These are phyloP conservation scores for Pristionchus japonicus DNA, from an alignment of 2,888 invertebrate genomes.

Conservation along the genomic window DNA sequence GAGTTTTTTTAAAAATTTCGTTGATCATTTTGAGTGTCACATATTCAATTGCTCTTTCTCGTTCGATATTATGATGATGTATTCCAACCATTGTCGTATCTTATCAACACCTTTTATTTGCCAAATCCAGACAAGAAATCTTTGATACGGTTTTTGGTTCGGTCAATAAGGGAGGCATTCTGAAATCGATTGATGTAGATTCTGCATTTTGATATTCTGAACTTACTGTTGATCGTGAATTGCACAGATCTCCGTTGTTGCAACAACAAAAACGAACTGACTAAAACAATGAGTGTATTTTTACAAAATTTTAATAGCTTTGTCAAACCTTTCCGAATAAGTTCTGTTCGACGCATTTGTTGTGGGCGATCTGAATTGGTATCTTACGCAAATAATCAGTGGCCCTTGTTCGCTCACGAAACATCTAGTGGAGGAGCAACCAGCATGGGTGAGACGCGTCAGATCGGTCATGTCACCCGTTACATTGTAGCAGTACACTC, in stretches of 20 bases:
- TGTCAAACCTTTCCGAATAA: slow-evolving; percentile 23
- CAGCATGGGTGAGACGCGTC: slow-evolving; percentile 10
- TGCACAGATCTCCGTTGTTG: slow-evolving; percentile 45
- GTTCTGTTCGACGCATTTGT: slow-evolving; percentile 42
- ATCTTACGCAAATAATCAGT: background rate
- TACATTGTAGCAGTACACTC: slow-evolving; percentile 46
- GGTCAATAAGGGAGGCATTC: slow-evolving; percentile 25
- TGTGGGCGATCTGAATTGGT: slow-evolving; percentile 31
- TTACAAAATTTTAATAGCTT: background rate
- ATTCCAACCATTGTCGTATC: no score
- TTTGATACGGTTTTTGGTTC: slow-evolving; percentile 25
- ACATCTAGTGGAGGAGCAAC: slow-evolving; percentile 38
- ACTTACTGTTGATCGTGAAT: slow-evolving; percentile 38
- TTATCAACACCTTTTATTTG: no score
- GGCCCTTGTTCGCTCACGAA: background rate
- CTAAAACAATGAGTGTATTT: background rate
- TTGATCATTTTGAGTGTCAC: no score
- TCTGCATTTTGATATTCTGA: background rate
- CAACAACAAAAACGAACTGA: slow-evolving; percentile 42
- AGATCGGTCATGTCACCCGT: slow-evolving; percentile 30
- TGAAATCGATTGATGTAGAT: background rate
- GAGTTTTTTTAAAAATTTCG: no score
- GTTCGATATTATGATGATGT: no score
- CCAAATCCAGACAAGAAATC: slow-evolving; percentile 32
- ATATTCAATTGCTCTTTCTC: no score